Evolutionary conservation across 2,888 invertebrate genomes (phyloP), one percentile per base, ranked within the genome.

Genomic region (Antitype chi): DNA sequence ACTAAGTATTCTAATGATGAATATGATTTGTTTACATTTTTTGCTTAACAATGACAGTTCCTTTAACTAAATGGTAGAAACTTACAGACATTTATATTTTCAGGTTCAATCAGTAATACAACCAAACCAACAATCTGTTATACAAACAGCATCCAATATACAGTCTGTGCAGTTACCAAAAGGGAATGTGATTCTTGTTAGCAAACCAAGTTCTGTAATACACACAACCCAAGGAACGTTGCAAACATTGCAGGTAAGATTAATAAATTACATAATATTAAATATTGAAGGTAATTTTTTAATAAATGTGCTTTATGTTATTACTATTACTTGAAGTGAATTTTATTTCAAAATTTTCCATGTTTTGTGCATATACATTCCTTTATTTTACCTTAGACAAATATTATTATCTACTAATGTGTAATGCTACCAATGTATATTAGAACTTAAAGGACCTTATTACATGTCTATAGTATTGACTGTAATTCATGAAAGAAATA

Each of bases 71-170:
- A 53, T 67, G n/a, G 13, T 38, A 25, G 13, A 49, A 47, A 64
- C 63, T 82, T 80, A 74, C 57, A 70, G 82, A 59, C 78, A 82
- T 82, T 85, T 86, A 85, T 81, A 68, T 78, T 95, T 97, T 75
- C 97, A 99, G 98, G 99, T 99, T 86, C 99, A 99, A 96, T 99
- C 99, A 90, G 99, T 99, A 85, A 99, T 99, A 94, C 99, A 99
- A 97, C 98, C 99, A 85, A 99, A 99, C 95, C 99, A 99, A 94
- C 99, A 99, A 94, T 99, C 99, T 87, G 99, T 99, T 73, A 99
- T 99, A 94, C 99, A 99, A 97, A 98, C 99, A 84, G 98, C 99
- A 85, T 98, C 98, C 74, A 98, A 98, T 93, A 97, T 98, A 89
- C 98, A 98, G 93, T 98, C 98, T 89, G 97, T 98, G 93, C 97